Evolutionary conservation across 2,113 vertebrate genomes (phyloP).

Genomic region (Cyprinus carpio): DNA sequence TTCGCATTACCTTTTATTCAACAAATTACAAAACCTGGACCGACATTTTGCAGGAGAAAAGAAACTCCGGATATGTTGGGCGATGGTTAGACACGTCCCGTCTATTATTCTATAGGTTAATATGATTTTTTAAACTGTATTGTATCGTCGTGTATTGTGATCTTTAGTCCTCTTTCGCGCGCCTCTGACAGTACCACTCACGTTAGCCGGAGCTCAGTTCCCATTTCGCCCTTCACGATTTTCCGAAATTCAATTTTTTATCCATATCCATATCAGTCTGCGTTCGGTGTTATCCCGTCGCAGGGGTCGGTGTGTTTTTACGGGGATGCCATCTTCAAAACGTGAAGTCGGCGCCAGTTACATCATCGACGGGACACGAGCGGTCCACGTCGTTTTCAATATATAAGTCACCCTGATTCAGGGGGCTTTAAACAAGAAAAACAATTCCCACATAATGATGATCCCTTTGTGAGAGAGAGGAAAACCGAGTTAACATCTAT

Average conservation of each 20-base stretch:
- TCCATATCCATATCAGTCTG: conserved; percentile 65
- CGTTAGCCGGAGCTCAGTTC: conserved; percentile 78
- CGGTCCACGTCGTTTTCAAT: conserved; percentile 19
- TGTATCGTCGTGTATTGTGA: not conserved
- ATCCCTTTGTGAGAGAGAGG: not conserved
- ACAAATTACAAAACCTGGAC: too few species aligned
- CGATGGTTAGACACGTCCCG: too few species aligned
- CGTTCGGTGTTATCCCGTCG: not conserved
- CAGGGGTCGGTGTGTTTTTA: not conserved
- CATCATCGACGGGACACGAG: conserved; percentile 6
- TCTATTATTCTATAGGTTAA: too few species aligned
- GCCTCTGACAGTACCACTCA: conserved; percentile 62
- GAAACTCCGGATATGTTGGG: too few species aligned
- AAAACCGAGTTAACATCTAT: not conserved
- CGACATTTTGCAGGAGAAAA: too few species aligned
- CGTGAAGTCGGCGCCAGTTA: not conserved
- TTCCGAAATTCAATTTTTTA: conserved; percentile 87
- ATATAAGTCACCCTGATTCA: conserved; percentile 5
- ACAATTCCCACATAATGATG: too few species aligned
- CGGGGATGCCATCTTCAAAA: conserved; percentile 44
- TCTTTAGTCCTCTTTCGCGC: not conserved
- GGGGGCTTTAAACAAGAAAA: too few species aligned
- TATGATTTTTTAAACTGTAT: too few species aligned
- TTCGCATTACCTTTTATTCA: too few species aligned
- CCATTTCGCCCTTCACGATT: conserved; percentile 79